Evolutionary conservation across 1,140 invertebrate genomes (phyloP), one percentile per base, ranked within the genome.

Genomic region (Sminthurides bifidus): DNA sequence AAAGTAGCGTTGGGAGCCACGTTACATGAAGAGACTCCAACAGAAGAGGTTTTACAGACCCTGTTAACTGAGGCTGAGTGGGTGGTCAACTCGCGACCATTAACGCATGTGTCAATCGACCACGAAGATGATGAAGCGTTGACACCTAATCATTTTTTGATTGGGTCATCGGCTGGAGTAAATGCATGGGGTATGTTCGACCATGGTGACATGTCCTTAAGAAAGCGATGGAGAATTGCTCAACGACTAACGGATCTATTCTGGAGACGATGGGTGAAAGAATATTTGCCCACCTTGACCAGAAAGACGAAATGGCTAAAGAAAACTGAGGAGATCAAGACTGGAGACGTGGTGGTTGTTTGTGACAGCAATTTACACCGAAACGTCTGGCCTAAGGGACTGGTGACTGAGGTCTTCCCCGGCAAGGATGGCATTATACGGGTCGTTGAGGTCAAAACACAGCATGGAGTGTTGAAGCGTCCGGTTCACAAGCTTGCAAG

Each of bases 51-150:
- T 51, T 58, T 69, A 2, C 19, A 60, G 12, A 69, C 68, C 1
- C 23, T 68, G 0, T 24, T 68, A 2, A 50, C 43, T 6, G 61
- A 70, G 45, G 65, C 66, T 12, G 66, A 68, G 54, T 54, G 54
- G 8, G 56, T 65, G 8, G 48, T 71, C 10, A 71, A 71, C 58
- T 65, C 60, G 10, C 52, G 61, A n/a, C 66, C 66, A 1, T 29
- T 70, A 1, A 61, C 33, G 8, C 56, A 64, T 8, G 56, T 68
- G 14, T 65, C 64, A 38, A 23, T 46, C 2, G 66, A 69, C 54
- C 66, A 66, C 0, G 64, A 68, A 14, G 67, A 70, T 59, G 48
- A 65, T 8, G 53, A 60, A 12, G 57, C 61, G 12, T 49, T 69
- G 31, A 69, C 68, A 10, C 66, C 67, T 29, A 52, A 65, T 14